Base-by-base conservation (phyloP, 2,888 invertebrate genomes). In the Eurytoma adleriae region DNA sequence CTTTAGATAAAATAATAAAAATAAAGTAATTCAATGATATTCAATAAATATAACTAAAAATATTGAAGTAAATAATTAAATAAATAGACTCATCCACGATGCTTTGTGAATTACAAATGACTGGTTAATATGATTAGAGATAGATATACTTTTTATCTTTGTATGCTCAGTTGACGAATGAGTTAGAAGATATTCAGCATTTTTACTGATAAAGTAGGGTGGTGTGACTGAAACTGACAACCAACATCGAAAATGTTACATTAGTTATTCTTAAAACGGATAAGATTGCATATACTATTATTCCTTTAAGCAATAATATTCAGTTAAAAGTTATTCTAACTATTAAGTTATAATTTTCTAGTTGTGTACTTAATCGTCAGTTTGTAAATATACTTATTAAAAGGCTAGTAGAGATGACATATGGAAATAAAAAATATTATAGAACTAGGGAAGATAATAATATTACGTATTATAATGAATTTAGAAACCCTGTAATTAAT, bases 331-430 rank as follows among this genome's bases (percentile, higher is more conserved):
- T 68, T 3, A 27, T 64, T 68, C 68, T 57, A 16, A n/a, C 0
- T 48, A 48, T 24, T 50, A 68, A 27, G 13, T 59, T 2, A 12
- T 59, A 40, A 69, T 68, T 66, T 56, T 54, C 52, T 24, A 61
- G 24, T 48, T 40, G 16, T 70, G 1, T 30, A 5, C 62, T 56
- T 30, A 56, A 61, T 4, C 50, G n/a, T 52, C 14, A 14, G 16
- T 7, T 24, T 52, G 27, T 7, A 14, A 24, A 56, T 30, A 27
- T 62, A 54, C 20, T 66, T 50, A 12, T 30, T 64, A 30, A 57
- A 66, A 59, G 52, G 10, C 20, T 18, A 20, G 61, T 52, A 59
- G 81, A 76, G 64, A 83, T 83, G 82, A 82, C 80, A 40, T 82
- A 75, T 81, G 82, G 83, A 61, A 74, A 80, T 74, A 20, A 74